phyloP scores from a whole-genome alignment of 2,113 vertebrate species.

The Pteropus alecto region DNA sequence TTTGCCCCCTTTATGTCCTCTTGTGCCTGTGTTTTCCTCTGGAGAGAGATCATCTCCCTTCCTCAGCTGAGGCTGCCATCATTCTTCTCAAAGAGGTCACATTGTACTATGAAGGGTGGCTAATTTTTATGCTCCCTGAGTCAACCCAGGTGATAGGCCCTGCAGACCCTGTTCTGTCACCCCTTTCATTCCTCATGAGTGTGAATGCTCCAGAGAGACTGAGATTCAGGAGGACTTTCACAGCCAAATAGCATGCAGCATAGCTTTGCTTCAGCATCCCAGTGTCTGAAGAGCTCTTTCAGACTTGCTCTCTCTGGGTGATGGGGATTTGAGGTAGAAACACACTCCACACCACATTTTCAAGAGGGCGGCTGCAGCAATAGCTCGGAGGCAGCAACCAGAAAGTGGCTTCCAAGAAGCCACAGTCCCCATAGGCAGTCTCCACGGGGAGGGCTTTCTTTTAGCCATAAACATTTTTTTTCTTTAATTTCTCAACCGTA shows the following conservation, averaged over 20 bases:
- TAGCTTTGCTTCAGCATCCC: background rate
- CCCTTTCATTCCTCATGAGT: background rate
- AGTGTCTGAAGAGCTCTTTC: background rate
- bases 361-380: background rate
- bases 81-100: background rate
- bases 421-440: background rate
- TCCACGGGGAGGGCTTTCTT: background rate
- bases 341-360: background rate
- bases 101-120: background rate
- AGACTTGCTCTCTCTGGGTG: background rate
- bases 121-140: background rate
- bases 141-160: background rate
- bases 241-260: background rate
- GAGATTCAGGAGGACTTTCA: background rate
- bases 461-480: background rate
- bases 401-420: background rate
- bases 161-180: background rate
- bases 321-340: background rate
- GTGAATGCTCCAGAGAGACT: background rate
- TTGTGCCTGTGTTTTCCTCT: background rate
- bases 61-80: background rate
- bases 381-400: background rate
- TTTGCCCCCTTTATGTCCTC: background rate
- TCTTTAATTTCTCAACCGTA: background rate
- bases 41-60: background rate